Conservation (phyloP, 2,888 invertebrate genomes). For the Diplazon laetatorius region DNA sequence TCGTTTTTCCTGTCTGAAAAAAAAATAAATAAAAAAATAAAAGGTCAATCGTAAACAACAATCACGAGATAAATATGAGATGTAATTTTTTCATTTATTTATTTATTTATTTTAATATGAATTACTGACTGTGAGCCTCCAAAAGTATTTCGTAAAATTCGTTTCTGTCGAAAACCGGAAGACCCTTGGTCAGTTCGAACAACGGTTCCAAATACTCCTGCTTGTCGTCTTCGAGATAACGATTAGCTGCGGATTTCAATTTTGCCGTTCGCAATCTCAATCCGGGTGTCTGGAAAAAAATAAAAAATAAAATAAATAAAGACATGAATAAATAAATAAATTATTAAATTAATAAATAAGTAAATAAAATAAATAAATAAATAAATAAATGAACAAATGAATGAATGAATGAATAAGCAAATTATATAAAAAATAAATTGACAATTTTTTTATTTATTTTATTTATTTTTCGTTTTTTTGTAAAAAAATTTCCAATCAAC, state of each 20-base stretch:
- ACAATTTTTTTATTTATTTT: too few relatives aligned
- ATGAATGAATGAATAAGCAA: too few relatives aligned
- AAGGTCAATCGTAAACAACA: conserved; percentile 16
- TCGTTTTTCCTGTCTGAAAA: conserved; percentile 86
- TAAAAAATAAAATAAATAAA: conserved; percentile 4
- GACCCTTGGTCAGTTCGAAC: conserved; percentile 89
- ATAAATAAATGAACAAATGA: too few relatives aligned
- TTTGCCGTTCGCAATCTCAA: conserved; percentile 76
- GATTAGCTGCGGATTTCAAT: conserved; percentile 80
- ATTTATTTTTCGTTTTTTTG: too few relatives aligned
- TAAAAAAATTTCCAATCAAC: conserved; percentile 20
- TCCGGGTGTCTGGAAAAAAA: conserved; percentile 86
- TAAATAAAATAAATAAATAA: too few relatives aligned
- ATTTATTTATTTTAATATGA: too few relatives aligned
- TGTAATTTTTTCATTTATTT: too few relatives aligned
- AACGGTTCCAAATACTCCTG: conserved; percentile 89
- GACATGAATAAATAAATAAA: neutral
- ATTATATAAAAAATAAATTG: too few relatives aligned
- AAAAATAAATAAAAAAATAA: conserved; percentile 19
- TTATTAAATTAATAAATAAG: too few relatives aligned
- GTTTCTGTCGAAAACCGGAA: conserved; percentile 84
- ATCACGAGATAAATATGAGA: too few relatives aligned
- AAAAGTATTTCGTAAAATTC: conserved; percentile 80
- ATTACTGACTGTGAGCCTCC: conserved; percentile 79
- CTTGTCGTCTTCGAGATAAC: conserved; percentile 85